Base-by-base conservation (phyloP, 2,888 invertebrate genomes). In the Amblyjoppa proteus region DNA sequence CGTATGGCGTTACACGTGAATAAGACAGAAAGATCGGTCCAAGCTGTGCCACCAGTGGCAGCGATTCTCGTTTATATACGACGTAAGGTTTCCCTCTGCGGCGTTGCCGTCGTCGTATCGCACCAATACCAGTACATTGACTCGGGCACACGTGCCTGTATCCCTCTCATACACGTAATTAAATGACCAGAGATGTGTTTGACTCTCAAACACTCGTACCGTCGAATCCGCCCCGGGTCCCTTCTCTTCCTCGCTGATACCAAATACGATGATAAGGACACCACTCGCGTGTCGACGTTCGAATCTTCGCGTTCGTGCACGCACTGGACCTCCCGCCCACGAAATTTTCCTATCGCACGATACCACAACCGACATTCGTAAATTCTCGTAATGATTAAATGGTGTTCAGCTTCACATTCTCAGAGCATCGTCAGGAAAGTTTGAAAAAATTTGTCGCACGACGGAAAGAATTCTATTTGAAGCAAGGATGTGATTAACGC, bases 71-170 rank as follows among this genome's bases (percentile, higher is more conserved):
- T 68, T 41, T 69, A 56, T 83, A 41, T 77, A 76, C 80, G 73
- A 68, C 69, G 64, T 84, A 86, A 86, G 86, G 86, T 81, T 86
- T 86, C 86, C 66, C 53, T 56, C 56, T 28, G 13, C 73, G 58
- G 56, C n/a, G 80, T 80, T 61, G 81, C 69, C 77, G 51, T 69
- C 25, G 61, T 56, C 51, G 68, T 38, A 58, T 45, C 45, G 45
- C 28, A 75, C 49, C 61, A 41, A 76, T 49, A 64, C 53, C 20
- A 34, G 64, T 56, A 38, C 66, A 56, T 56, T 49, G 66, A 73
- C 73, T 53, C 53, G 73, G 38, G 41, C 41, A 38, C 74, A 74
- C 74, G 74, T 74, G 74, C 45, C 56, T 64, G 61, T 31, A n/a
- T 25, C 34, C 31, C 66, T 64, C 13, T 56, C 56, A 53, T 34